phyloP scores from a whole-genome alignment of 2,888 invertebrate genomes.

The Rhimphoctona megacephalus region DNA sequence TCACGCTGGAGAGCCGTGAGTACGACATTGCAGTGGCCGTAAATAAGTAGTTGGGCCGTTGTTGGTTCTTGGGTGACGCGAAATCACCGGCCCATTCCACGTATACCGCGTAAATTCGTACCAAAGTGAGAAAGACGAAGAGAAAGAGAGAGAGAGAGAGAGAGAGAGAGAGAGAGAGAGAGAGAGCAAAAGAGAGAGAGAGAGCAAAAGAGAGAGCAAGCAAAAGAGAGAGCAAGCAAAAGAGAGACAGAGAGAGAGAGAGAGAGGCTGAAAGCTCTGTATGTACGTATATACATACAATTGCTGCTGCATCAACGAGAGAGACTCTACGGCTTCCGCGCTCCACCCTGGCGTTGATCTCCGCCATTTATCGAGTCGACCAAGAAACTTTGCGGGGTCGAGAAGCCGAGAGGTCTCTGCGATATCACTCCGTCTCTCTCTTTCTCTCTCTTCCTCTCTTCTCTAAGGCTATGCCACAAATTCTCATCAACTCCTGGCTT shows the following conservation, averaged over 20 bases:
- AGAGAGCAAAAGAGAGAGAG: conserved; percentile 7
- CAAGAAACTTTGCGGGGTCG: conserved; percentile 67
- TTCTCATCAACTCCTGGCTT: conserved; percentile 65
- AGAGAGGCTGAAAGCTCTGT: conserved; percentile 39
- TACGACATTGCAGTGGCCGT: conserved; percentile 71
- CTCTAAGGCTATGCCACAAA: conserved; percentile 67
- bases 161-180: conserved; percentile 27
- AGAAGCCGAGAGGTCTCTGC: conserved; percentile 57
- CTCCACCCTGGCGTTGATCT: conserved; percentile 67
- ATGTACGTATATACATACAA: conserved; percentile 18
- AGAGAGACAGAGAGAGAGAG: conserved; percentile 12
- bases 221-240: not conserved
- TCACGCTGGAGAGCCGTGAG: conserved; percentile 57
- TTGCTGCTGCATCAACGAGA: conserved; percentile 34
- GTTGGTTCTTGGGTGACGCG: conserved; percentile 71
- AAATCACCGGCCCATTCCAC: conserved; percentile 72
- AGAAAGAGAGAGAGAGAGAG: not conserved
- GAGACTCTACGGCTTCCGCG: conserved; percentile 43
- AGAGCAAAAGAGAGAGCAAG: conserved; percentile 22
- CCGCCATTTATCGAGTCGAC: conserved; percentile 69
- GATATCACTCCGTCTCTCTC: conserved; percentile 60
- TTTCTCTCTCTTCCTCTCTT: conserved; percentile 50
- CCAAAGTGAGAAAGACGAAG: conserved; percentile 15
- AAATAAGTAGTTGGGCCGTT: conserved; percentile 73
- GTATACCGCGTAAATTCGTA: conserved; percentile 65